Conservation (phyloP, 2,797 vertebrate genomes). For the Nothura maculosa region DNA sequence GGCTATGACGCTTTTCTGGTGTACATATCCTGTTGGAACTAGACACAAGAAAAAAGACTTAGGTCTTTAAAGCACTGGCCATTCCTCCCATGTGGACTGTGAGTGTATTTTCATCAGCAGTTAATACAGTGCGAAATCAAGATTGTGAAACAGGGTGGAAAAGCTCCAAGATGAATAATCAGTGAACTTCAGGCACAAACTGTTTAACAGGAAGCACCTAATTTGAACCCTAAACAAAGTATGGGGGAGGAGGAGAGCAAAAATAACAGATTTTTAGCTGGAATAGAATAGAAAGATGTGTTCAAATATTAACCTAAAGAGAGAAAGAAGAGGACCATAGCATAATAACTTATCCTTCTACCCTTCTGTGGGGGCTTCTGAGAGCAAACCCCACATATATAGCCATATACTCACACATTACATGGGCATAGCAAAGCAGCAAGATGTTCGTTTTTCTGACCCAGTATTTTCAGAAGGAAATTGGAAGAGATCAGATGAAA, state of each 20-base stretch:
- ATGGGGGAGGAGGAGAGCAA: not conserved
- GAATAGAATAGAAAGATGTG: not conserved
- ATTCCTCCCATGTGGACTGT: not conserved
- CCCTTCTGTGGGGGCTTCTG: not conserved
- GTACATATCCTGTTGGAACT: not conserved
- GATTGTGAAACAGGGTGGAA: constrained; percentile 35
- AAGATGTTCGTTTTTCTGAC: not conserved
- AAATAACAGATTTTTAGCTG: not conserved
- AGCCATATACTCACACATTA: not conserved
- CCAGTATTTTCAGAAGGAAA: not conserved
- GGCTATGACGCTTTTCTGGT: not conserved
- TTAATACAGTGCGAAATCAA: not conserved
- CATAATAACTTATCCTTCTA: not conserved
- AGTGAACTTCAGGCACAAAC: not conserved
- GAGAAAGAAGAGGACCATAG: not conserved
- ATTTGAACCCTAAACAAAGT: not conserved
- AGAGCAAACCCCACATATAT: not conserved
- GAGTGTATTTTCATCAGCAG: not conserved
- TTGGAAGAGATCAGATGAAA: not conserved
- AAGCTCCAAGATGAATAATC: constrained; percentile 37
- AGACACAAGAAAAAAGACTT: not conserved
- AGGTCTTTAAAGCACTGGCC: rapidly evolving
- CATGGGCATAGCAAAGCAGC: not conserved
- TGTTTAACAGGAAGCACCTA: not conserved
- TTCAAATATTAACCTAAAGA: not conserved